Evolutionary conservation across 2,888 invertebrate genomes (phyloP).

Genomic region (Belgica antarctica): DNA sequence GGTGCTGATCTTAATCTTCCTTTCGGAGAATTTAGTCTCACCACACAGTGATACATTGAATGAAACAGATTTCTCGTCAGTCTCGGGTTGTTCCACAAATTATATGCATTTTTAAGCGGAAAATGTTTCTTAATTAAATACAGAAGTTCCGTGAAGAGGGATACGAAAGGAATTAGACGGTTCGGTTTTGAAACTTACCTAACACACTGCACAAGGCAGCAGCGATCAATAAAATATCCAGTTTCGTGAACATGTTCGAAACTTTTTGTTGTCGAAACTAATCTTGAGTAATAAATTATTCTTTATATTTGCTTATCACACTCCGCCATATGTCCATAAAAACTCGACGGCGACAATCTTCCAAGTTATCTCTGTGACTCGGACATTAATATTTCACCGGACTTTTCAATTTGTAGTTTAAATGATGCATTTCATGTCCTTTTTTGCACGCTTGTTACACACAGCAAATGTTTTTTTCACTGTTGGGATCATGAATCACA

Average conservation of each 20-base stretch:
- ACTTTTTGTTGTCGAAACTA: neutral
- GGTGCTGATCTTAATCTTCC: constrained; percentile 26
- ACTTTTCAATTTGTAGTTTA: constrained; percentile 24
- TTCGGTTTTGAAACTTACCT: constrained; percentile 39
- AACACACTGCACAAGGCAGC: neutral
- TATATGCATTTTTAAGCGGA: constrained; percentile 42
- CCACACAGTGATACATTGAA: neutral
- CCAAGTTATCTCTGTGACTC: constrained; percentile 9
- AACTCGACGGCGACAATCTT: constrained; percentile 14
- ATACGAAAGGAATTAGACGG: constrained; percentile 16
- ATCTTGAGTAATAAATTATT: constrained; percentile 35
- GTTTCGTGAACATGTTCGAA: constrained; percentile 21
- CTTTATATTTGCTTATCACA: constrained; percentile 31
- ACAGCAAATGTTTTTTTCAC: constrained; percentile 33
- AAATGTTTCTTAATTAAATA: constrained; percentile 36
- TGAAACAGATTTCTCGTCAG: neutral
- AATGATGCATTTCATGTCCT: constrained; percentile 39
- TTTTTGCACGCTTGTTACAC: constrained; percentile 39
- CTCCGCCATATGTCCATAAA: constrained; percentile 34
- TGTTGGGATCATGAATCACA: constrained; percentile 30
- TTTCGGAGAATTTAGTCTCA: neutral
- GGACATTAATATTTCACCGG: neutral
- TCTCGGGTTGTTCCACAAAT: constrained; percentile 28
- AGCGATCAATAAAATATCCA: constrained; percentile 35
- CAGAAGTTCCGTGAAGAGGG: constrained; percentile 6